Percentiles rank a stretch among this genome's conserved stretches.
phyloP scores from a whole-genome alignment of 2,113 vertebrate genomes.

The Rhadina sibilatrix region DNA sequence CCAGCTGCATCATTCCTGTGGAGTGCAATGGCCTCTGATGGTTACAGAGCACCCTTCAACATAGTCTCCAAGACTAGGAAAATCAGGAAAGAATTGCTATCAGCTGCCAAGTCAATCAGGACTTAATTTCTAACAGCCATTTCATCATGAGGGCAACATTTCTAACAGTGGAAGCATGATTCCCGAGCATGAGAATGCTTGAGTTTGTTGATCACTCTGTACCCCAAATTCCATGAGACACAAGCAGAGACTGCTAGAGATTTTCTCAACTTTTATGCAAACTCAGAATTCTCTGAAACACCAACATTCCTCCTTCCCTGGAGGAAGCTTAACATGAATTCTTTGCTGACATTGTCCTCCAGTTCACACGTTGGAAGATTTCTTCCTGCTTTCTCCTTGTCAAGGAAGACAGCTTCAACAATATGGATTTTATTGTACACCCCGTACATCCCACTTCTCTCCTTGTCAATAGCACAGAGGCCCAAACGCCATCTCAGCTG shows the following conservation, averaged over 20 bases:
- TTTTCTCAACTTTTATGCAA: neutral
- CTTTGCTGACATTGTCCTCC: slow-evolving; percentile 10
- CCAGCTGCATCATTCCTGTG: neutral
- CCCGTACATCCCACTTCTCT: slow-evolving; percentile 43
- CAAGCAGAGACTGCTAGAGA: neutral
- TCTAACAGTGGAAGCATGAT: neutral
- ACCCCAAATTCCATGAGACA: neutral
- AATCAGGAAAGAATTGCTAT: neutral
- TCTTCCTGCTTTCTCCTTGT: slow-evolving; percentile 42
- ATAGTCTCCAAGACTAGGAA: neutral
- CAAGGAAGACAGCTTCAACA: slow-evolving; percentile 51
- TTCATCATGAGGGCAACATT: neutral
- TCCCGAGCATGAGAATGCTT: neutral
- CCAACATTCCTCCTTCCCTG: neutral
- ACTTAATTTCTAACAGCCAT: neutral
- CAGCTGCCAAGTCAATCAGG: neutral
- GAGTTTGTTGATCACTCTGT: neutral
- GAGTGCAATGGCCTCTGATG: neutral
- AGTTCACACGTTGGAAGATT: neutral
- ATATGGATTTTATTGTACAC: slow-evolving; percentile 72
- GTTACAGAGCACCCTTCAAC: neutral
- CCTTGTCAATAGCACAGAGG: slow-evolving; percentile 66
- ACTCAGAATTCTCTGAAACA: neutral
- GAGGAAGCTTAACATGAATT: neutral
- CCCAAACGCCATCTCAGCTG: neutral